A percentile compares a stretch with the other conserved stretches of the same genome.
Conservation (phyloP, 2,888 invertebrate species). For the Xestoiulus laeticollis region DNA sequence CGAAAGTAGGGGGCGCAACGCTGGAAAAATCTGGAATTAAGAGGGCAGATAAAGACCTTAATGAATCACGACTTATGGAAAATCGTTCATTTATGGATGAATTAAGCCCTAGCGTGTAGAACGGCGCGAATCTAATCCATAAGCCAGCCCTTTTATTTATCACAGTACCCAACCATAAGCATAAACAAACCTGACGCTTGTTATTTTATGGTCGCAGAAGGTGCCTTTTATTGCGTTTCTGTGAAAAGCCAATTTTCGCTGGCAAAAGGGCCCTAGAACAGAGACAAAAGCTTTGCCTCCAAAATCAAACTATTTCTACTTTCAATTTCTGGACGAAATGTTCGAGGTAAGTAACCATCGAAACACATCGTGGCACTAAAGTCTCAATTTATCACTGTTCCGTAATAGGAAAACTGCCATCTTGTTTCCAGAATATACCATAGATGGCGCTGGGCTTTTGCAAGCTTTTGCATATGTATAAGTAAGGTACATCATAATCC, state of each 20-base stretch:
- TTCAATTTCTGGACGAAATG: not conserved
- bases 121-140: not conserved
- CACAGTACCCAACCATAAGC: not conserved
- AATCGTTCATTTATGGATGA: conserved; percentile 13
- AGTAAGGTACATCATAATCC: too few species aligned
- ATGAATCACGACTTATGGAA: not conserved
- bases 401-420: too few species aligned
- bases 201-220: not conserved
- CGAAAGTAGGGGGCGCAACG: not conserved
- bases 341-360: not conserved
- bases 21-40: not conserved
- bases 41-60: conserved; percentile 15
- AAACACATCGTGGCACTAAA: too few species aligned
- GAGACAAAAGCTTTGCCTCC: not conserved
- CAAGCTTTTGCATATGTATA: too few species aligned
- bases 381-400: too few species aligned
- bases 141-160: not conserved
- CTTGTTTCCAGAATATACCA: too few species aligned
- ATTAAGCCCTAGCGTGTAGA: not conserved
- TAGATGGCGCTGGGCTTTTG: too few species aligned
- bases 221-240: conserved; percentile 23
- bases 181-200: not conserved
- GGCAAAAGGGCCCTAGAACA: not conserved
- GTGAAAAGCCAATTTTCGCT: not conserved
- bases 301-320: not conserved